Evolutionary conservation across 2,113 vertebrate species (phyloP), one percentile per base, ranked within the genome.

Genomic region (Heptranchias perlo): DNA sequence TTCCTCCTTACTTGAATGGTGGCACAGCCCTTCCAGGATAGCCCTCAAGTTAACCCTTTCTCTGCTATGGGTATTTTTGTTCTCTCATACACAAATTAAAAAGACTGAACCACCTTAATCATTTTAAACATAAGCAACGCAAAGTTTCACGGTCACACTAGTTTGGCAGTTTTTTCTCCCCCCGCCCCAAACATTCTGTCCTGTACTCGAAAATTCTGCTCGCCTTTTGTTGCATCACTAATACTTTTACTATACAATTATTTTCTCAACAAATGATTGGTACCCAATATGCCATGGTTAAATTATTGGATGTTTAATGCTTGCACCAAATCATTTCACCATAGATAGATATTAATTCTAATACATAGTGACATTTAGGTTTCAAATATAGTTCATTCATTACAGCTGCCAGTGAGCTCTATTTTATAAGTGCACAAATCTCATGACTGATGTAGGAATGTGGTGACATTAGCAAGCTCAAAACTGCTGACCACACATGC

Each of bases 381-480:
- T 35, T 31, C n/a, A 91, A 91, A 61, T 54, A 61, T 18, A 31
- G 49, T 91, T 14, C 49, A 91, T 35, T 91, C 28, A 61, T 91
- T 91, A 91, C 49, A 58, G 49, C 82, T 49, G 44, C 25, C 52
- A 52, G 52, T 16, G 49, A 91, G 2, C 52, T 13, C 87, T 28
- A 52, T 35, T 91, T 91, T 35, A 91, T 54, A 11, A 91, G 87
- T 91, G 49, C 14, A 58, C 25, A 91, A 35, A 91, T 58, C 87
- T 58, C 28, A 91, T 58, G 54, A 25, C 52, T 58, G 52, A n/a
- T 91, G 28, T 18, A n/a, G 49, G 49, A 91, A 91, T 58, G 54
- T 91, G 87, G 87, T 91, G 87, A 91, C 52, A 28, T 91, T 91
- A 58, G 49, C 87, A 91, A 31, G 25, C 52, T 91, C 87, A 91